Conservation (phyloP, 2,797 vertebrate species). For the Argentina silus region DNA sequence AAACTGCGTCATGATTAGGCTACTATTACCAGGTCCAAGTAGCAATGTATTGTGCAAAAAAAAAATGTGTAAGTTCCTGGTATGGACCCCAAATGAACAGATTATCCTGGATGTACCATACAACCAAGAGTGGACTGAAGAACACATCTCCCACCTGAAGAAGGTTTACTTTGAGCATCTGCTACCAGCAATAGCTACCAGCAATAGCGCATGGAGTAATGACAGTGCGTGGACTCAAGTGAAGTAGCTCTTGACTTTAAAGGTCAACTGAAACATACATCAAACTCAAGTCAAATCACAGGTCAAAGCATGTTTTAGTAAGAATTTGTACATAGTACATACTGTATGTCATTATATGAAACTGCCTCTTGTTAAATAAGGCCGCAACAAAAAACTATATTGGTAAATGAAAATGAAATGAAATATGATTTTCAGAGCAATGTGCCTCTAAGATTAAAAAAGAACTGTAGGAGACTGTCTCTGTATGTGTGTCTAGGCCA, state of each 20-base stretch:
- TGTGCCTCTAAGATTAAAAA: too few species aligned
- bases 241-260: too few species aligned
- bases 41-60: constrained; percentile 16
- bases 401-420: too few species aligned
- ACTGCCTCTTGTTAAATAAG: too few species aligned
- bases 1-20: constrained; percentile 7
- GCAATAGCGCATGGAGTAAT: constrained; percentile 10
- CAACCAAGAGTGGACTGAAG: not conserved
- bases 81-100: constrained; percentile 14
- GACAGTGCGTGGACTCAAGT: constrained; percentile 8
- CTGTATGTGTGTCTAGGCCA: too few species aligned
- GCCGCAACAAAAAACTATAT: too few species aligned
- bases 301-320: too few species aligned
- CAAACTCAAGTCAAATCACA: too few species aligned
- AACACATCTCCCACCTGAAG: not conserved
- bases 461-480: too few species aligned
- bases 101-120: constrained; percentile 8
- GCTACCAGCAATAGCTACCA: constrained; percentile 15
- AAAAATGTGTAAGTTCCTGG: not conserved
- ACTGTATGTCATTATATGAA: too few species aligned
- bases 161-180: constrained; percentile 15
- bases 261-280: not conserved
- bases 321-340: too few species aligned
- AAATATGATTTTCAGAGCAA: too few species aligned
- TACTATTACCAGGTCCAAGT: not conserved